Evolutionary conservation across 37 sponge, comb jelly and placozoan species (phyloP), one percentile per base, ranked within the genome.

Genomic region (Tethya wilhelma): DNA sequence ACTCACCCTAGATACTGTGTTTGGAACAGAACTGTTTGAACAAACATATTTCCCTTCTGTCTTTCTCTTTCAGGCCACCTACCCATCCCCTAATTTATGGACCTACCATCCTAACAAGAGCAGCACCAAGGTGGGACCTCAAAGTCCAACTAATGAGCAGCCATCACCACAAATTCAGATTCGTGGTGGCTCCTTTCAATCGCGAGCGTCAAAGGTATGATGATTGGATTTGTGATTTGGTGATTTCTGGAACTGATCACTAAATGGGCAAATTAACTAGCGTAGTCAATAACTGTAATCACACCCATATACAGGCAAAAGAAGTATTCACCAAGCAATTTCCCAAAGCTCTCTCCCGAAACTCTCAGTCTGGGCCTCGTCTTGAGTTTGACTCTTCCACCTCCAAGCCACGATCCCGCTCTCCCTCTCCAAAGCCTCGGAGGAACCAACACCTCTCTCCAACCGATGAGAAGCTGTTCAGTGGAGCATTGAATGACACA

Each of bases 51-150:
- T 39, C 12, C 34, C 59, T 33, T 45, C 38, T 29, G 59, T 44
- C 69, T 46, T 41, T 28, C 41, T 37, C 64, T 28, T 38, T 2
- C 64, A 78, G 79, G 26, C 53, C 14, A 2, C 17, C 29, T 65
- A 59, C 53, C 64, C 86, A 28, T 62, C 86, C 19, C 79, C 73
- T 19, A 49, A 42, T 5, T 32, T 64, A 14, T 79, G 64, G 73
- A 25, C 59, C 77, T 69, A 56, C 70, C 64, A 62, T 31, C 86
- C 69, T 11, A 22, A 68, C 44, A 40, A 26, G 38, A 33, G 9
- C 33, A 44, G 9, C 1, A 25, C 1, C 8, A 25, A 41, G 49
- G 30, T 6, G 1, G 32, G n/a, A n/a, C n/a, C n/a, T n/a, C n/a
- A n/a, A n/a, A n/a, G n/a, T n/a, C n/a, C n/a, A n/a, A n/a, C n/a